Evolutionary conservation across 2,797 vertebrate genomes (phyloP), one percentile per base, ranked within the genome.

Genomic region (Erethizon dorsatum): DNA sequence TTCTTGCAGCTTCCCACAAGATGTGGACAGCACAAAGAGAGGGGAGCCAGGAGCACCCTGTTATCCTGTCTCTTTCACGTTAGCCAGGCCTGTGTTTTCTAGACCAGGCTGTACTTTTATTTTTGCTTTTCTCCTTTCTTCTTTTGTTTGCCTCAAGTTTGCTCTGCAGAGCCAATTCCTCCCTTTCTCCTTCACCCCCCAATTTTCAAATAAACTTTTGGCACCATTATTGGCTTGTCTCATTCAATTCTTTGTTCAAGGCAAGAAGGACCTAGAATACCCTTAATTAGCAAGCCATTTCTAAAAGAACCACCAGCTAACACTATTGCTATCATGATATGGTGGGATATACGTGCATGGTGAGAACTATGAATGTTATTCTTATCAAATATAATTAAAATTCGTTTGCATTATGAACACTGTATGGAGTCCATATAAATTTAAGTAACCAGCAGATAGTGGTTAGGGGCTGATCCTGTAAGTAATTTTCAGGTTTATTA

Each of bases 291-390:
- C n/a, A 22, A 71, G 67, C n/a, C 67, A 71, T 71, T 71, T 71
- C n/a, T 71, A 71, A 71, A 37, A 71, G 67, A 71, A 71, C 37
- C 22, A 71, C 18, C 18, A 37, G 67, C 5, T 73, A 77, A 97
- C 57, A 63, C 82, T 94, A 69, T 90, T 37, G 22, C 67, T 97
- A 97, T 91, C 97, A 50, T 79, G 22, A 63, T 56, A 57, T 37
- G 47, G 57, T 2, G 63, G 11, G 45, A 89, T 86, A 84, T 5
- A 95, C 71, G 47, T 63, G 24, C 37, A 84, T 67, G 50, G 61
- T 91, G 73, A 96, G 37, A 86, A 85, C 77, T 79, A 91, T 52
- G 54, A 94, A 94, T 28, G 17, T 84, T 94, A 87, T n/a, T n/a
- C n/a, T n/a, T 78, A 84, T 82, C 47, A 93, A 73, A 91, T 63